Conservation (phyloP, 2,888 invertebrate species). For the Notodonta ziczac region DNA sequence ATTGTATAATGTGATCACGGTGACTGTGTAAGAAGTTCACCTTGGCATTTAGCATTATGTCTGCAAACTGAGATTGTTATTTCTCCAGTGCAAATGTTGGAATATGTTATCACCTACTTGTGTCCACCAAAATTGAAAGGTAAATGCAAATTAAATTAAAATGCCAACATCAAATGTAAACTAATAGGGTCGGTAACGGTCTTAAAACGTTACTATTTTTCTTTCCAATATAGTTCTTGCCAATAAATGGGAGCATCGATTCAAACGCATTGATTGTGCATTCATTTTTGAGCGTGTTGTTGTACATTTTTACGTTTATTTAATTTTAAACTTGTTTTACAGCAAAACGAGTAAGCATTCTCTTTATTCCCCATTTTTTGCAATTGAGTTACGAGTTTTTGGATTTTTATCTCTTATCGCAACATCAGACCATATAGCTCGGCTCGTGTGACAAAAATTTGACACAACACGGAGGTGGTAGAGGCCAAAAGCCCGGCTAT, state of each 20-base stretch:
- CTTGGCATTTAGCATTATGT: slow-evolving; percentile 74
- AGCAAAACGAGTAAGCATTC: neutral
- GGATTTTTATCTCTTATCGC: slow-evolving; percentile 22
- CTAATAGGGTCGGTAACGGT: too few relatives aligned
- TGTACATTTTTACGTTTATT: neutral
- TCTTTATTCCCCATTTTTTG: slow-evolving; percentile 2
- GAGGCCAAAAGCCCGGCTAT: slow-evolving; percentile 55
- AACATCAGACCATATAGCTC: slow-evolving; percentile 29
- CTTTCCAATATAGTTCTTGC: too few relatives aligned
- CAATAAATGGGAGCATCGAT: too few relatives aligned
- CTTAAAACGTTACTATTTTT: too few relatives aligned
- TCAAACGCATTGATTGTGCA: too few relatives aligned
- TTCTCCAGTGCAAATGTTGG: slow-evolving; percentile 36
- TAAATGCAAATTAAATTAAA: neutral
- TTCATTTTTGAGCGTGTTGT: too few relatives aligned
- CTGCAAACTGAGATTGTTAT: slow-evolving; percentile 50
- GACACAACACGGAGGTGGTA: slow-evolving; percentile 40
- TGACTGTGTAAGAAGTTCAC: slow-evolving; percentile 70
- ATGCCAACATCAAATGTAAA: neutral
- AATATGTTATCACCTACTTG: slow-evolving; percentile 12
- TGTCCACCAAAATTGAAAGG: neutral
- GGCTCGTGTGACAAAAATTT: slow-evolving; percentile 40
- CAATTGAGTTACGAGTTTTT: neutral
- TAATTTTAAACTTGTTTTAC: neutral
- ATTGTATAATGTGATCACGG: slow-evolving; percentile 50